These are phyloP conservation scores for Leptinotarsa juncta DNA, from an alignment of 2,888 invertebrate species.

Conservation along the genomic window DNA sequence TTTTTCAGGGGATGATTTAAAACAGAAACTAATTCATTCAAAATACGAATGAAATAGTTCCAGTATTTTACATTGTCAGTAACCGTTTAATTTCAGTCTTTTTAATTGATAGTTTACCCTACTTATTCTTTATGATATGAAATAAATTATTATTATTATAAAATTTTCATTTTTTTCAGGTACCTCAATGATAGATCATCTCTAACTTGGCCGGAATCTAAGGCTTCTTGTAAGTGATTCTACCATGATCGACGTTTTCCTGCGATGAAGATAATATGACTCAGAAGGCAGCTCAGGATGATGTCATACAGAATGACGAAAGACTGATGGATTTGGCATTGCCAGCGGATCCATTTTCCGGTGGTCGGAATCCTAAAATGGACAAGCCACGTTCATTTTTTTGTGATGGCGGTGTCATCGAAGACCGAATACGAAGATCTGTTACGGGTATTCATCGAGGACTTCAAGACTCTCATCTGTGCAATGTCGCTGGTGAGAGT, in stretches of 20 bases:
- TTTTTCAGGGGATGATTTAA: too few species aligned
- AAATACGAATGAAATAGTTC: too few species aligned
- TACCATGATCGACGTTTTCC: slow-evolving; percentile 20
- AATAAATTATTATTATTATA: background rate
- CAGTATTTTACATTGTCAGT: too few species aligned
- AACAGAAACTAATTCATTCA: too few species aligned
- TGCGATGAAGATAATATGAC: slow-evolving; percentile 40
- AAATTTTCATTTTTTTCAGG: slow-evolving; percentile 38
- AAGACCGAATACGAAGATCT: slow-evolving; percentile 28
- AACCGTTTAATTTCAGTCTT: too few species aligned
- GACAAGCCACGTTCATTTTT: slow-evolving; percentile 27
- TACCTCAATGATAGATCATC: slow-evolving; percentile 26
- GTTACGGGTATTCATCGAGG: slow-evolving; percentile 28
- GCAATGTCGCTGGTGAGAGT: slow-evolving; percentile 21
- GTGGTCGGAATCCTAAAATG: slow-evolving; percentile 28
- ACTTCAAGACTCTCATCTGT: slow-evolving; percentile 27
- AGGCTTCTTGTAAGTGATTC: slow-evolving; percentile 1
- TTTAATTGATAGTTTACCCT: too few species aligned
- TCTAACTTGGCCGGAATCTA: slow-evolving; percentile 19
- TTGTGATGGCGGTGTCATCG: slow-evolving; percentile 27
- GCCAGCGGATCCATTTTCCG: slow-evolving; percentile 18
- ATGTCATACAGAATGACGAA: slow-evolving; percentile 25
- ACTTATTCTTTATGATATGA: too few species aligned
- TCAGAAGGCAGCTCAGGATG: slow-evolving; percentile 29
- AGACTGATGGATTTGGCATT: slow-evolving; percentile 34